Conservation (phyloP, 2,113 vertebrate genomes). For the Procapra przewalskii region DNA sequence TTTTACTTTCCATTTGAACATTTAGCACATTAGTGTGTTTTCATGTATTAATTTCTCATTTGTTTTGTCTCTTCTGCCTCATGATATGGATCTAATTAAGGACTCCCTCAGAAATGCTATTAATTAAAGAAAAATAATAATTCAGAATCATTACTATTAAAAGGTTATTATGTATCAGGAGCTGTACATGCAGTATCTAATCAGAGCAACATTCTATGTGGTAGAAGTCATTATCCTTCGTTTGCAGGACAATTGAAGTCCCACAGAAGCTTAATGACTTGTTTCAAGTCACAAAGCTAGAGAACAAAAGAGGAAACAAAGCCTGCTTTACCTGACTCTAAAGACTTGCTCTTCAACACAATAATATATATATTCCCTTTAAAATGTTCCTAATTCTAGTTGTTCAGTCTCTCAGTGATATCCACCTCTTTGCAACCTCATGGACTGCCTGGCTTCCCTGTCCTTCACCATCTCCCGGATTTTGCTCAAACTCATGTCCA, state of each 20-base stretch:
- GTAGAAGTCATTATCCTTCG: neutral
- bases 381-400: neutral
- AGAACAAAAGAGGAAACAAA: neutral
- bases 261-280: neutral
- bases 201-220: neutral
- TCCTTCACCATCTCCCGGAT: neutral
- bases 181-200: neutral
- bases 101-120: neutral
- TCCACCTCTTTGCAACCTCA: neutral
- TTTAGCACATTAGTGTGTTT: neutral
- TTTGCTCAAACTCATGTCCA: neutral
- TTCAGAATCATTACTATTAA: neutral
- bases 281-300: neutral
- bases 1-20: neutral
- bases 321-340: neutral
- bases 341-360: neutral
- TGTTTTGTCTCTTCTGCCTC: neutral
- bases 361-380: neutral
- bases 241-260: neutral
- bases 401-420: neutral
- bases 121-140: neutral
- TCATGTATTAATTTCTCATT: neutral
- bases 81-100: neutral
- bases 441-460: neutral
- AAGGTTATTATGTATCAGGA: neutral